Evolutionary conservation across 2,797 vertebrate species (phyloP).

Genomic region (Phataginus tetradactyla): DNA sequence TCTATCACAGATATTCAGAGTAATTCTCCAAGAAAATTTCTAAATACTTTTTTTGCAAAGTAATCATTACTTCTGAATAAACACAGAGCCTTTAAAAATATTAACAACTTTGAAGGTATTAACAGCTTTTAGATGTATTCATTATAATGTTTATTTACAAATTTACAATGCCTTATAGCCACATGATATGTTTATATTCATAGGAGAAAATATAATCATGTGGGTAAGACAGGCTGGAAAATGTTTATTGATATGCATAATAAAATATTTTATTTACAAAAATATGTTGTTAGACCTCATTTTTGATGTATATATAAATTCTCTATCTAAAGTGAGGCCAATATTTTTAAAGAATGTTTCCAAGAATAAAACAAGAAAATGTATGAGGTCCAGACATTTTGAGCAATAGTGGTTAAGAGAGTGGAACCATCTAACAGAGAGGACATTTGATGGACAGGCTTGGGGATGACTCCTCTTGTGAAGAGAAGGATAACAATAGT

Average conservation of each 20-base stretch:
- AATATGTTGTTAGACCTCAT: neutral
- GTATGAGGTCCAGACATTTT: slow-evolving; percentile 70
- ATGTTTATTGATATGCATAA: neutral
- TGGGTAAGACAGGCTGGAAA: neutral
- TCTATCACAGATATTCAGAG: neutral
- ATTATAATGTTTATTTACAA: neutral
- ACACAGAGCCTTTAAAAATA: neutral
- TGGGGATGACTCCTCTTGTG: slow-evolving; percentile 72
- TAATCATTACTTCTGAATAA: neutral
- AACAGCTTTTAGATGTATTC: neutral
- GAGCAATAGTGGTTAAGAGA: slow-evolving; percentile 62
- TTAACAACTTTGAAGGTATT: neutral
- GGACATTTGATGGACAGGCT: slow-evolving; percentile 75
- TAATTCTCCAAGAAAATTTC: neutral
- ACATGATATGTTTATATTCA: neutral
- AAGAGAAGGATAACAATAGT: slow-evolving; percentile 72
- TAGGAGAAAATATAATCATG: neutral
- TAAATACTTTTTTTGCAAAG: neutral
- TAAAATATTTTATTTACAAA: slow-evolving; percentile 58
- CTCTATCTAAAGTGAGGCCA: slow-evolving; percentile 17
- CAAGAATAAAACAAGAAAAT: slow-evolving; percentile 69
- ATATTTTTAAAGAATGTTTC: slow-evolving; percentile 53
- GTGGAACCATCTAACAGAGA: slow-evolving; percentile 69
- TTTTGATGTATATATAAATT: neutral
- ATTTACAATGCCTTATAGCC: neutral